phyloP scores from a whole-genome alignment of 2,888 invertebrate species.

The Acanthosoma haemorrhoidale region DNA sequence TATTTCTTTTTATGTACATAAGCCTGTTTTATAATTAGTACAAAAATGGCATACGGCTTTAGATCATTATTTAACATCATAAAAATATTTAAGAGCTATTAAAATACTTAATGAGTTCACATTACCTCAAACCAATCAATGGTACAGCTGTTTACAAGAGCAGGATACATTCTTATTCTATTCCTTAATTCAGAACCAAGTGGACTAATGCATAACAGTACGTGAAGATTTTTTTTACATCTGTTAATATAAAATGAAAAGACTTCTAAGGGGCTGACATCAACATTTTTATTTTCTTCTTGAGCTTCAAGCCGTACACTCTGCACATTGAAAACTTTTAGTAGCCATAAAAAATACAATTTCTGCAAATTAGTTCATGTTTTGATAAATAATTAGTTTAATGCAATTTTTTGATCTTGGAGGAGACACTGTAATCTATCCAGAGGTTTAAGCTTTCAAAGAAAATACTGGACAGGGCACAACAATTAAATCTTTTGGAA shows the following conservation, averaged over 20 bases:
- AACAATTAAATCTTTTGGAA: too few relatives aligned
- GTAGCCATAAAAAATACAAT: too few relatives aligned
- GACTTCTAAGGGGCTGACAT: constrained; percentile 71
- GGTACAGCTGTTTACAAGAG: constrained; percentile 81
- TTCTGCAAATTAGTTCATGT: too few relatives aligned
- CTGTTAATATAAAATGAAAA: constrained; percentile 69
- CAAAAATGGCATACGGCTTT: not conserved
- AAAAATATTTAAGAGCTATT: not conserved
- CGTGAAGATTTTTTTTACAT: constrained; percentile 72
- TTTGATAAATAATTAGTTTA: too few relatives aligned
- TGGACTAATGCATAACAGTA: constrained; percentile 80
- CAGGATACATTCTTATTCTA: constrained; percentile 71
- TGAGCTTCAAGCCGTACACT: constrained; percentile 64
- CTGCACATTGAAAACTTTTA: too few relatives aligned
- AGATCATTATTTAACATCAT: not conserved
- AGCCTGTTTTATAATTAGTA: not conserved
- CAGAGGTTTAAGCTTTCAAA: too few relatives aligned
- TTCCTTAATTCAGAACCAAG: constrained; percentile 75
- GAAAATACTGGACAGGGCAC: too few relatives aligned
- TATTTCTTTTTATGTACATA: too few relatives aligned
- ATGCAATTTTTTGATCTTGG: too few relatives aligned
- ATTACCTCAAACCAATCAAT: constrained; percentile 77
- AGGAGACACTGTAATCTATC: too few relatives aligned
- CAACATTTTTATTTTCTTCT: constrained; percentile 71
- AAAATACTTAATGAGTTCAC: not conserved